Evolutionary conservation across 2,797 vertebrate genomes (phyloP).

Genomic region (Sebastes itinus): DNA sequence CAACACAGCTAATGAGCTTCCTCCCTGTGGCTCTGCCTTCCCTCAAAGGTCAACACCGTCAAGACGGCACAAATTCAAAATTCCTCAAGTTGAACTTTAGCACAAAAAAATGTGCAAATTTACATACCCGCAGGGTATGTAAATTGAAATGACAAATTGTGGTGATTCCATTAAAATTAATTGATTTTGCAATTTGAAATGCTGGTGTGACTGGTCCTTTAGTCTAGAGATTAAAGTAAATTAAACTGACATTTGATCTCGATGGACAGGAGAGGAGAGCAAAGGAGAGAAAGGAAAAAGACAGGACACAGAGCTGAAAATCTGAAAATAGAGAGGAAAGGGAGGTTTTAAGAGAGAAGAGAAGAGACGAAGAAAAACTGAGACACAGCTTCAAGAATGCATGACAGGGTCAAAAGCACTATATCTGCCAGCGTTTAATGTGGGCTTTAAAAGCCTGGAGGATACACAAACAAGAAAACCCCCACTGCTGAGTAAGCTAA

Average conservation of each 20-base stretch:
- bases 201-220: background rate
- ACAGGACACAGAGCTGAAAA: background rate
- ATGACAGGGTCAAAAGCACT: conserved; percentile 41
- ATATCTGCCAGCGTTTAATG: conserved; percentile 42
- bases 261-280: background rate
- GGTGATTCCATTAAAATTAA: background rate
- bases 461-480: conserved; percentile 38
- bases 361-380: background rate
- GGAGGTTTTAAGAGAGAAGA: background rate
- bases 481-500: conserved; percentile 51
- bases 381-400: conserved; percentile 27
- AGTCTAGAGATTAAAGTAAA: background rate
- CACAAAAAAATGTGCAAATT: background rate
- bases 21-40: background rate
- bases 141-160: no score
- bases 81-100: background rate
- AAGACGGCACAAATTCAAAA: background rate
- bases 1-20: background rate
- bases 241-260: background rate
- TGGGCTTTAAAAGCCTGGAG: conserved; percentile 38
- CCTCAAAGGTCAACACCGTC: background rate
- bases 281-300: background rate
- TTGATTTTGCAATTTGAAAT: background rate
- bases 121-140: background rate
- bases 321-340: background rate